phyloP scores from a whole-genome alignment of 2,797 vertebrate species.

The Mycteria americana region DNA sequence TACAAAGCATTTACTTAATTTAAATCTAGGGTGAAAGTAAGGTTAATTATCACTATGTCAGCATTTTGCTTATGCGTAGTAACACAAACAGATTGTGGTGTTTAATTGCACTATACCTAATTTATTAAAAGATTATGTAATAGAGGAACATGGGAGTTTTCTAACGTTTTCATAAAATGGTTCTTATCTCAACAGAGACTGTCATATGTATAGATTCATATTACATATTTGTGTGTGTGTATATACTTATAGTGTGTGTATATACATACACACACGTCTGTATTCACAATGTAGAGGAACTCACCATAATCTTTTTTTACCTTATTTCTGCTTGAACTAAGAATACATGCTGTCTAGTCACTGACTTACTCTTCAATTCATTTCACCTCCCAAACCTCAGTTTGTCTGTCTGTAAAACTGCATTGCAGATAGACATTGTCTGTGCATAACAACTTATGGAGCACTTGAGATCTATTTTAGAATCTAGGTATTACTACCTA shows the following conservation, averaged over 20 bases:
- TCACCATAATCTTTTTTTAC: not conserved
- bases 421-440: not conserved
- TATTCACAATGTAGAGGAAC: not conserved
- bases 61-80: not conserved
- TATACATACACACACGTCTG: accelerated
- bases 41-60: conserved; percentile 3
- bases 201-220: not conserved
- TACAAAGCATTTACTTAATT: conserved; percentile 31
- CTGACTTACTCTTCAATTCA: not conserved
- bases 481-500: not conserved
- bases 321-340: not conserved
- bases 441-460: not conserved
- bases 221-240: not conserved
- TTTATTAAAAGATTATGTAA: not conserved
- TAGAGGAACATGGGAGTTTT: not conserved
- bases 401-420: not conserved
- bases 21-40: conserved; percentile 19
- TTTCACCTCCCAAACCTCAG: not conserved
- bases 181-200: not conserved
- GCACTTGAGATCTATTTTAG: not conserved
- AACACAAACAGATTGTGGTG: not conserved
- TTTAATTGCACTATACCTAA: not conserved
- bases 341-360: not conserved
- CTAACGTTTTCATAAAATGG: not conserved
- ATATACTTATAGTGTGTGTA: not conserved